Conservation (phyloP, 2,888 invertebrate genomes). For the Dendrolimus houi region DNA sequence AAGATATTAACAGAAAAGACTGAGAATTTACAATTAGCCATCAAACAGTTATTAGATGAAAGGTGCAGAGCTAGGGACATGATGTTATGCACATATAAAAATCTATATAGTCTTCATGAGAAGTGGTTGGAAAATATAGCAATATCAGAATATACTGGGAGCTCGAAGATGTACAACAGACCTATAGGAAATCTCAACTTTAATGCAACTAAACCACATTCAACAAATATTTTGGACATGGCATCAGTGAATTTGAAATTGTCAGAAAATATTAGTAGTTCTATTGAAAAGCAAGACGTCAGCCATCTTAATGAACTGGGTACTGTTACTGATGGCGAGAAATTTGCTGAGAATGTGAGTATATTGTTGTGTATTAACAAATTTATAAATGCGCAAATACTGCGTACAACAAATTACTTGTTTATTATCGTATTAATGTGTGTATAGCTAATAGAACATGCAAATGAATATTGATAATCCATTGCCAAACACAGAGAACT, state of each 20-base stretch:
- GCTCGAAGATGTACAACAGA: conserved; percentile 46
- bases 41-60: conserved; percentile 83
- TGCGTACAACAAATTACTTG: too few species aligned
- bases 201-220: conserved; percentile 60
- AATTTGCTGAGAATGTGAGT: conserved; percentile 76
- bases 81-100: conserved; percentile 79
- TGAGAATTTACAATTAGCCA: conserved; percentile 80
- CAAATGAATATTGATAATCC: too few species aligned
- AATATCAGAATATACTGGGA: conserved; percentile 55
- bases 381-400: too few species aligned
- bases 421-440: too few species aligned
- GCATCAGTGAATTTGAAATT: conserved; percentile 78
- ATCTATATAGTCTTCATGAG: conserved; percentile 66
- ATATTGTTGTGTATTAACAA: not conserved
- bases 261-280: conserved; percentile 75
- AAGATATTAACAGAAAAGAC: conserved; percentile 84
- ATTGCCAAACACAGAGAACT: too few species aligned
- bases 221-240: conserved; percentile 80
- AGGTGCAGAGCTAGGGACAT: conserved; percentile 79
- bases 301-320: conserved; percentile 47
- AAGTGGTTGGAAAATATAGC: conserved; percentile 64
- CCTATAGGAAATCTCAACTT: conserved; percentile 71
- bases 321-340: conserved; percentile 73
- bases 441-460: too few species aligned
- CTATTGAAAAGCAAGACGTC: conserved; percentile 61